Percentiles rank a stretch among this genome's conserved stretches.
Conservation (phyloP, 2,888 invertebrate species). For the Scaptomyza flava region DNA sequence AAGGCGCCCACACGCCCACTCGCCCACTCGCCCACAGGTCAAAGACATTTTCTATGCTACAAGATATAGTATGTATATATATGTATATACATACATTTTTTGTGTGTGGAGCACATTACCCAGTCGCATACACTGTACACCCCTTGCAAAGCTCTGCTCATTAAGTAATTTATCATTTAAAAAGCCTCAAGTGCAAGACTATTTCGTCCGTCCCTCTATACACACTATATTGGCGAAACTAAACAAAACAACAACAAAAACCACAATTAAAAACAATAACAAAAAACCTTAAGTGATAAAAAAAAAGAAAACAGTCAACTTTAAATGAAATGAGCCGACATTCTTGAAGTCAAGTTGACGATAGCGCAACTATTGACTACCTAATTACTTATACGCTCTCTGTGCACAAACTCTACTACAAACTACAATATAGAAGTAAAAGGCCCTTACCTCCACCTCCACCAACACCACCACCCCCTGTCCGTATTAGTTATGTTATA, state of each 20-base stretch:
- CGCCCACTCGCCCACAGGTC: slow-evolving; percentile 20
- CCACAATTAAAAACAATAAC: not conserved
- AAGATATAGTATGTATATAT: not conserved
- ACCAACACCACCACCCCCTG: too few relatives aligned
- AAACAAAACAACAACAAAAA: slow-evolving; percentile 1
- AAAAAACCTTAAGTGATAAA: slow-evolving; percentile 20
- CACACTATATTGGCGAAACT: slow-evolving; percentile 34
- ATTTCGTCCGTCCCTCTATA: slow-evolving; percentile 8
- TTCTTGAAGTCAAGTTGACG: slow-evolving; percentile 12
- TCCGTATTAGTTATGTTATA: slow-evolving; percentile 1
- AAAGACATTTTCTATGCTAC: slow-evolving; percentile 7
- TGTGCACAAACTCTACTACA: too few relatives aligned
- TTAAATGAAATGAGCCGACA: slow-evolving; percentile 37
- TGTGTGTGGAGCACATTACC: slow-evolving; percentile 10
- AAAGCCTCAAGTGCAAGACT: slow-evolving; percentile 46
- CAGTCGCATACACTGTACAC: not conserved
- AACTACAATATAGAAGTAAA: not conserved
- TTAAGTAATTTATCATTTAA: slow-evolving; percentile 59
- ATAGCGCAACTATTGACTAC: slow-evolving; percentile 48
- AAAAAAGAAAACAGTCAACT: not conserved
- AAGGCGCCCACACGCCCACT: slow-evolving; percentile 18
- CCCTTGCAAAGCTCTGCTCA: slow-evolving; percentile 56
- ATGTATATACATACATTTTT: slow-evolving; percentile 5
- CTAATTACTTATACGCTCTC: slow-evolving; percentile 48
- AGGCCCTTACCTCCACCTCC: too few relatives aligned